Evolutionary conservation across 2,113 vertebrate genomes (phyloP).

Genomic region (Stigmatopora nigra): DNA sequence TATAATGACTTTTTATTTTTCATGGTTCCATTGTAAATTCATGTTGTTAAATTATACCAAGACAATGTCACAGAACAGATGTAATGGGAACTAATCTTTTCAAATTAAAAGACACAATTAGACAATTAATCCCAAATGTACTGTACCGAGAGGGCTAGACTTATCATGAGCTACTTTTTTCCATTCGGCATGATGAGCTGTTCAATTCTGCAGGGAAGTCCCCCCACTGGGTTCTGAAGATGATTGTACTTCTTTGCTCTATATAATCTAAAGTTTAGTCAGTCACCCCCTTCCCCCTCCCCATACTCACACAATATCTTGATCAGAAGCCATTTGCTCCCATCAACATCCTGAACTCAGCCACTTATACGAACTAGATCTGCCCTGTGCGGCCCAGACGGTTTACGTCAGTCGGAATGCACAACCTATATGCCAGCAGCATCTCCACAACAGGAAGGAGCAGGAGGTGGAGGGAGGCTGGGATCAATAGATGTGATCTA

Average conservation of each 20-base stretch:
- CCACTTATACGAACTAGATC: slow-evolving; percentile 55
- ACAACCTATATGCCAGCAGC: slow-evolving; percentile 51
- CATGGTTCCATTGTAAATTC: slow-evolving; percentile 33
- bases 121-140: slow-evolving; percentile 59
- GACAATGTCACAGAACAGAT: slow-evolving; percentile 43
- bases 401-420: slow-evolving; percentile 62
- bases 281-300: not conserved
- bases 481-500: slow-evolving; percentile 74
- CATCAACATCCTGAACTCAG: slow-evolving; percentile 54
- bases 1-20: slow-evolving; percentile 34
- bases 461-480: slow-evolving; percentile 27
- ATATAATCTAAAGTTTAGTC: slow-evolving; percentile 22
- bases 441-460: slow-evolving; percentile 67
- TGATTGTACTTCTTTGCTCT: slow-evolving; percentile 48
- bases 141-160: slow-evolving; percentile 45
- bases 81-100: slow-evolving; percentile 65
- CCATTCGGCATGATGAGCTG: slow-evolving; percentile 55
- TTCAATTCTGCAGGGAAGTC: slow-evolving; percentile 58
- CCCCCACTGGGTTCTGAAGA: slow-evolving; percentile 39
- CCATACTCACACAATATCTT: slow-evolving; percentile 25
- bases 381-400: slow-evolving; percentile 56
- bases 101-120: slow-evolving; percentile 64
- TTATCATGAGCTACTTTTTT: slow-evolving; percentile 63
- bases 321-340: slow-evolving; percentile 40
- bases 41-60: slow-evolving; percentile 55